Evolutionary conservation across 2,888 invertebrate genomes (phyloP).

Genomic region (Dorcus hopei): DNA sequence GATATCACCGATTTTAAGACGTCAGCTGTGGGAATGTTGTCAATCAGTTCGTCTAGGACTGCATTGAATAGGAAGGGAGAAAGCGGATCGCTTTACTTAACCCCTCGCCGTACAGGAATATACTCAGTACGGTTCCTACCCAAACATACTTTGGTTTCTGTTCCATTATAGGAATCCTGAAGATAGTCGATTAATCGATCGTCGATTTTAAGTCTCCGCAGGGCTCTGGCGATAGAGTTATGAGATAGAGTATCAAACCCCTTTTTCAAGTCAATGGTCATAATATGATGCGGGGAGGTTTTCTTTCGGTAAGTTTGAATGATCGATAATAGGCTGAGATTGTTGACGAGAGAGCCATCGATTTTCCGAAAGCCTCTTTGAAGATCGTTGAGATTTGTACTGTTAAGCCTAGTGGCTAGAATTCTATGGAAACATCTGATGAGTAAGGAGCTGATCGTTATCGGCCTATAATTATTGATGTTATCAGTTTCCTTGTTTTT

Average conservation of each 20-base stretch:
- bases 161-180: neutral
- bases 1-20: conserved; percentile 11
- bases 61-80: conserved; percentile 43
- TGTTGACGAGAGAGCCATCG: conserved; percentile 21
- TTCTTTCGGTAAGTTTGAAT: neutral
- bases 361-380: conserved; percentile 20
- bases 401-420: conserved; percentile 13
- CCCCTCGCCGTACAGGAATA: conserved; percentile 38
- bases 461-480: conserved; percentile 21
- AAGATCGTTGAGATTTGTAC: conserved; percentile 1
- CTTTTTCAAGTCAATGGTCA: too few relatives aligned
- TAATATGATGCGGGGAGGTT: too few relatives aligned
- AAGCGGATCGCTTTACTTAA: conserved; percentile 45
- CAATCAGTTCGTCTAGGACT: conserved; percentile 33
- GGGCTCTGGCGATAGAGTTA: neutral
- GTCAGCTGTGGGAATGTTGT: conserved; percentile 24
- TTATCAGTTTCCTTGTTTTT: conserved; percentile 8
- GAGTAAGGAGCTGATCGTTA: conserved; percentile 19
- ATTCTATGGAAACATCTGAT: conserved; percentile 18
- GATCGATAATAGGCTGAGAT: conserved; percentile 4
- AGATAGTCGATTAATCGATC: neutral
- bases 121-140: too few relatives aligned
- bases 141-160: neutral
- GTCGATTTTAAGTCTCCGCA: neutral
- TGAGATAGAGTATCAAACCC: too few relatives aligned